Evolutionary conservation across 1,140 invertebrate genomes (phyloP).

Genomic region (Drosophila pruinosa): DNA sequence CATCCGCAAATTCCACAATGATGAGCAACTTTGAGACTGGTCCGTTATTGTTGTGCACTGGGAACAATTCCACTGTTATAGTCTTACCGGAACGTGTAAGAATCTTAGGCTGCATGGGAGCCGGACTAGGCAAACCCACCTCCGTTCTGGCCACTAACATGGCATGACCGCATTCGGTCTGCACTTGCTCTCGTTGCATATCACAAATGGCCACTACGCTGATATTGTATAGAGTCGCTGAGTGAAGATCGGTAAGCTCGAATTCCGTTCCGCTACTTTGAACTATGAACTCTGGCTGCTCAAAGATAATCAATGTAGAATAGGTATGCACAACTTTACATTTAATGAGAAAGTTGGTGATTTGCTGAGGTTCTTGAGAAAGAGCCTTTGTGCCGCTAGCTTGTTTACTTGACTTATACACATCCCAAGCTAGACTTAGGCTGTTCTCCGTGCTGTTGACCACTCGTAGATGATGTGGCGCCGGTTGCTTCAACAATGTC

Average conservation of each 20-base stretch:
- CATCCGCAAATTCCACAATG: constrained; percentile 86
- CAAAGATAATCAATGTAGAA: constrained; percentile 66
- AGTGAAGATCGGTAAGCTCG: constrained; percentile 86
- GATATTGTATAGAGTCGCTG: constrained; percentile 89
- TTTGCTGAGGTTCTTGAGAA: constrained; percentile 53
- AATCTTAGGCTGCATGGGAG: constrained; percentile 86
- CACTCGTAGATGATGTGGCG: constrained; percentile 81
- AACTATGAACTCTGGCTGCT: constrained; percentile 83
- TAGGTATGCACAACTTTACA: constrained; percentile 83
- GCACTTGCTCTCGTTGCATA: constrained; percentile 67
- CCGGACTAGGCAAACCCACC: constrained; percentile 87
- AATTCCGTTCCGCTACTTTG: constrained; percentile 83
- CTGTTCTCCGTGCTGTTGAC: constrained; percentile 84
- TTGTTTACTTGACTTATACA: constrained; percentile 73
- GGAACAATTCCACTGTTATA: constrained; percentile 86
- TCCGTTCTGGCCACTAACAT: constrained; percentile 86
- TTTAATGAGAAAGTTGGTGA: constrained; percentile 83
- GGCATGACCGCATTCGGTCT: constrained; percentile 84
- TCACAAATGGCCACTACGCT: constrained; percentile 87
- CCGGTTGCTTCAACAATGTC: constrained; percentile 81
- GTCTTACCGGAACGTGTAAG: constrained; percentile 84
- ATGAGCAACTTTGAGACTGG: constrained; percentile 89
- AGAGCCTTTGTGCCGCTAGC: constrained; percentile 43
- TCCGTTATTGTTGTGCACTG: constrained; percentile 88
- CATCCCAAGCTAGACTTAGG: constrained; percentile 83